phyloP scores from a whole-genome alignment of 1,140 invertebrate genomes.

The Trinorchestia longiramus region DNA sequence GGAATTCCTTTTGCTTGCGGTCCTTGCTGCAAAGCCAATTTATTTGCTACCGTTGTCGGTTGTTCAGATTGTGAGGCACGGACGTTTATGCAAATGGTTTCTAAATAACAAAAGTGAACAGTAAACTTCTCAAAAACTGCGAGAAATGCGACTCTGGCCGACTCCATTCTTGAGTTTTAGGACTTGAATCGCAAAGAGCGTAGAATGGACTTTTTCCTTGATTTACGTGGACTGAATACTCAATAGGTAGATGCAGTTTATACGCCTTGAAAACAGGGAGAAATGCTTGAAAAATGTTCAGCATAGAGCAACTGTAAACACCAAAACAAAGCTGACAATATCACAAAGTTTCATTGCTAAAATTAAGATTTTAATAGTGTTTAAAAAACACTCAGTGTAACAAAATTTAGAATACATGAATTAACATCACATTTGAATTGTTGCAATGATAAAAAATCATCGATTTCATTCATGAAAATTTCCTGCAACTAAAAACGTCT shows the following conservation, averaged over 20 bases:
- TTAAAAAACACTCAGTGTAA: neutral
- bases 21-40: neutral
- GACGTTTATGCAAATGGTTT: slow-evolving; percentile 48
- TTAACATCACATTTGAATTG: neutral
- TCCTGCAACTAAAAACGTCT: too few relatives aligned
- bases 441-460: too few relatives aligned
- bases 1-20: neutral
- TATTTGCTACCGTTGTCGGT: neutral
- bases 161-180: neutral
- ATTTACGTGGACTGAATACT: neutral
- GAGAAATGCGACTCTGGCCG: neutral
- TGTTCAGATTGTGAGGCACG: slow-evolving; percentile 33
- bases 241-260: neutral
- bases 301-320: neutral
- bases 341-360: neutral
- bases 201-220: neutral
- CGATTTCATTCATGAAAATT: too few relatives aligned
- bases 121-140: neutral
- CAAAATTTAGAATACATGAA: neutral
- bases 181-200: neutral
- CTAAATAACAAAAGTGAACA: slow-evolving; percentile 28
- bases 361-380: neutral
- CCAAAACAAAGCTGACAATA: neutral
- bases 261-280: neutral
- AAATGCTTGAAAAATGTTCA: neutral